Conservation (phyloP, 2,113 vertebrate genomes). For the Peromyscus californicus region DNA sequence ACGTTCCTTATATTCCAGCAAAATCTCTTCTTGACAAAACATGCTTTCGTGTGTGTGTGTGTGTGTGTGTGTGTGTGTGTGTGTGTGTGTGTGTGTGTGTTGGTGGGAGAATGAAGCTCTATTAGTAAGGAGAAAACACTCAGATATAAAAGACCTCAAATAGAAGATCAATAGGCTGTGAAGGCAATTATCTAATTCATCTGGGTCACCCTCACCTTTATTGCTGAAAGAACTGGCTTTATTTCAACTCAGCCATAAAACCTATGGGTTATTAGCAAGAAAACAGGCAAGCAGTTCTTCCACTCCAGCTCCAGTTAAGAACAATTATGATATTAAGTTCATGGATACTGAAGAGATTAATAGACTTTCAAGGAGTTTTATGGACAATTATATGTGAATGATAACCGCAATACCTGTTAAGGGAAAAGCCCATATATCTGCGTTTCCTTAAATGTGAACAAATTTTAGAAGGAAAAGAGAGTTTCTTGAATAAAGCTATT, state of each 20-base stretch:
- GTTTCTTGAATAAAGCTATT: conserved; percentile 71
- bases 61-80: no score
- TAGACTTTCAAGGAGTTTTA: conserved; percentile 83
- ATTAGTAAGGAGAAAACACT: conserved; percentile 72
- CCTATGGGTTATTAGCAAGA: conserved; percentile 79
- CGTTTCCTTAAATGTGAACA: conserved; percentile 81
- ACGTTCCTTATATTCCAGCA: conserved; percentile 5
- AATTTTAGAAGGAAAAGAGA: conserved; percentile 75
- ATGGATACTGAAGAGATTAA: conserved; percentile 81
- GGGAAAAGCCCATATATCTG: conserved; percentile 74
- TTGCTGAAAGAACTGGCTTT: conserved; percentile 76
- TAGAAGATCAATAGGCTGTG: conserved; percentile 79
- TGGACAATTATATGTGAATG: conserved; percentile 81
- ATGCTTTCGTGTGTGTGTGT: no score
- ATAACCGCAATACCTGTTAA: conserved; percentile 74
- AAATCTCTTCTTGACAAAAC: conserved; percentile 36
- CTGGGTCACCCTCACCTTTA: conserved; percentile 83
- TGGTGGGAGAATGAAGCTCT: neutral
- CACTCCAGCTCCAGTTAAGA: conserved; percentile 72
- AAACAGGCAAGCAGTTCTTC: conserved; percentile 83
- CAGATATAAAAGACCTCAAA: conserved; percentile 75
- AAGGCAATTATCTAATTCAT: conserved; percentile 82
- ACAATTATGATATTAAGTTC: conserved; percentile 81
- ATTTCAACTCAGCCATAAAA: conserved; percentile 82
- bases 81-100: no score